Conservation (phyloP, 2,888 invertebrate genomes). For the Eilema griseolum region DNA sequence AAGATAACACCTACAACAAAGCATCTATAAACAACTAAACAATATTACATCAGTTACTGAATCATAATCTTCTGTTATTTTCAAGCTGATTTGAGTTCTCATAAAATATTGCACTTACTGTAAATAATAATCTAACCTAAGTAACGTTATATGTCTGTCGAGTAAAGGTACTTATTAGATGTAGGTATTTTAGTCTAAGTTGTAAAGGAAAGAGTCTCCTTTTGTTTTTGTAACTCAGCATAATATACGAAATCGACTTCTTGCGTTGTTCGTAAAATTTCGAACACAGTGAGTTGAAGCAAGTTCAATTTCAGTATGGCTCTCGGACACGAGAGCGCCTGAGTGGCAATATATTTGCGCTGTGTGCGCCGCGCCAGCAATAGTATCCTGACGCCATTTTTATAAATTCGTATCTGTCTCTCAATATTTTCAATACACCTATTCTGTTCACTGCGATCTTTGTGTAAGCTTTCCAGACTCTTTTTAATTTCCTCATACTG, state of each 20-base stretch:
- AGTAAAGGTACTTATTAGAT: not conserved
- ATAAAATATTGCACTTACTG: not conserved
- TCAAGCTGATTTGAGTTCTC: not conserved
- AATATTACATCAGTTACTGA: slow-evolving; percentile 1
- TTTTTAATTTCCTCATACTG: too few species aligned
- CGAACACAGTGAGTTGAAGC: slow-evolving; percentile 34
- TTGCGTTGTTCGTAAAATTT: too few species aligned
- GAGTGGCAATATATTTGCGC: slow-evolving; percentile 54
- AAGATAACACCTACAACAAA: slow-evolving; percentile 1
- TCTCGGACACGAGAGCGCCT: slow-evolving; percentile 41
- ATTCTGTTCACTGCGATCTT: too few species aligned
- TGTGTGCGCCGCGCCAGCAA: slow-evolving; percentile 34
- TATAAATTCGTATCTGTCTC: slow-evolving; percentile 6
- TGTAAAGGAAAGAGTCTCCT: too few species aligned
- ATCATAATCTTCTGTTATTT: slow-evolving; percentile 7
- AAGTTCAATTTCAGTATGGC: slow-evolving; percentile 49
- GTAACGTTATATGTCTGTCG: not conserved
- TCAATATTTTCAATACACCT: too few species aligned
- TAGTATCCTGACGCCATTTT: slow-evolving; percentile 34
- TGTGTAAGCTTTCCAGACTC: too few species aligned
- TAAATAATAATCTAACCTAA: not conserved
- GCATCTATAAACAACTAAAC: slow-evolving; percentile 2
- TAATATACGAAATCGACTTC: too few species aligned
- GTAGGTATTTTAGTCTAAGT: not conserved
- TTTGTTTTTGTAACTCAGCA: too few species aligned